phyloP scores from a whole-genome alignment of 2,113 vertebrate genomes.

The Cisticola juncidis region DNA sequence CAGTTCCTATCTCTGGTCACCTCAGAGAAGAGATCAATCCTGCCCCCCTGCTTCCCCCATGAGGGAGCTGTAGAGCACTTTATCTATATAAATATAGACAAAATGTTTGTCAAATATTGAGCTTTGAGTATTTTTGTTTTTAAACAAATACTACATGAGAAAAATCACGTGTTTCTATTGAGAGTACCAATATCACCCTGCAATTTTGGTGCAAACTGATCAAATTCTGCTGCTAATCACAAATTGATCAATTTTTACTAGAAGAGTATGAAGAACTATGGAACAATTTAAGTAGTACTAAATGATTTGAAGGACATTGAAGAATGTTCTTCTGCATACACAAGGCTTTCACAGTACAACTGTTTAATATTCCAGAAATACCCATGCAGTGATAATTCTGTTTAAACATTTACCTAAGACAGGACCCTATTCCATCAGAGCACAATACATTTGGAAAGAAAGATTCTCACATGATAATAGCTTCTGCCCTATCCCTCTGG shows the following conservation, averaged over 20 bases:
- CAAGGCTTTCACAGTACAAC: neutral
- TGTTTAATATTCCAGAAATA: slow-evolving; percentile 2
- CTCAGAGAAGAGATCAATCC: neutral
- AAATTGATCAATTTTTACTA: neutral
- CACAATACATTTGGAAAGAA: neutral
- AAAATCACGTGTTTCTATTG: neutral
- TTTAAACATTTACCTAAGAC: neutral
- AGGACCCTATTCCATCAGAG: neutral
- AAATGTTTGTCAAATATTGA: neutral
- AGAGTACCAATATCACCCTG: neutral
- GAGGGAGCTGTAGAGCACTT: neutral
- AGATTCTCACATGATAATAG: neutral
- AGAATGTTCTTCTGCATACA: neutral
- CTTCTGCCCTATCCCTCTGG: neutral
- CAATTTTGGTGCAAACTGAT: neutral
- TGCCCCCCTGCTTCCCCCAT: neutral
- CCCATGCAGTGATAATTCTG: neutral
- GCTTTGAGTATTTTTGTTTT: neutral
- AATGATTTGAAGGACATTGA: neutral
- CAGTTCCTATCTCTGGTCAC: neutral
- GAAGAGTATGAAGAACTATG: neutral
- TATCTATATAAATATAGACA: neutral
- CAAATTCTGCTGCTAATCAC: neutral
- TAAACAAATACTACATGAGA: neutral
- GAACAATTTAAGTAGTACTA: neutral